phyloP scores from a whole-genome alignment of 53 echinoderm and acorn worm species.

The Echinarachnius parma region DNA sequence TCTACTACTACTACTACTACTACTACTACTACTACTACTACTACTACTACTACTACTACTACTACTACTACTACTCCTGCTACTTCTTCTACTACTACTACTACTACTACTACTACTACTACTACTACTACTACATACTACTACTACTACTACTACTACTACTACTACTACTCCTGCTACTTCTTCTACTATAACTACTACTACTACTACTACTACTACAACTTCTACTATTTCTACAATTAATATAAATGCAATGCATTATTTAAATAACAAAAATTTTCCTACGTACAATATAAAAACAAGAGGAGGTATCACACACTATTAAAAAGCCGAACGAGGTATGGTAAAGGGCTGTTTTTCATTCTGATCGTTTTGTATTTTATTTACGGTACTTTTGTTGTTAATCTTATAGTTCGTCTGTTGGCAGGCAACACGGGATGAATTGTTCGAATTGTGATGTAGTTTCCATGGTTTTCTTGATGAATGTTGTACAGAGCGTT shows the following conservation, averaged over 20 bases:
- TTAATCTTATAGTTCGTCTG: too few species aligned
- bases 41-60: not conserved
- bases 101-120: constrained; percentile 9
- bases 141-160: constrained; percentile 1
- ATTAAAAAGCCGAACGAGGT: too few species aligned
- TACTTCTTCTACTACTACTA: not conserved
- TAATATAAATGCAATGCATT: not conserved
- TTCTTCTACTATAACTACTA: not conserved
- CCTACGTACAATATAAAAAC: too few species aligned
- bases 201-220: not conserved
- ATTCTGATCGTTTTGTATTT: too few species aligned
- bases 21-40: constrained; percentile 9
- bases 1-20: not conserved
- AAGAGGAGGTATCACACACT: too few species aligned
- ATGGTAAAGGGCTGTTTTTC: too few species aligned
- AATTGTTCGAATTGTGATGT: too few species aligned
- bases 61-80: not conserved
- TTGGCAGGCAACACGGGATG: too few species aligned
- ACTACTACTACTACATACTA: constrained; percentile 2
- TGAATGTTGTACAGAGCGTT: too few species aligned
- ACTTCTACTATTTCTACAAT: not conserved
- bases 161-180: not conserved
- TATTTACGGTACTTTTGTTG: too few species aligned
- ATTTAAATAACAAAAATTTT: too few species aligned
- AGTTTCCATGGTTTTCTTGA: too few species aligned